These are phyloP conservation scores for Flexamia atlantica DNA, from an alignment of 2,888 invertebrate species.

Conservation along the genomic window DNA sequence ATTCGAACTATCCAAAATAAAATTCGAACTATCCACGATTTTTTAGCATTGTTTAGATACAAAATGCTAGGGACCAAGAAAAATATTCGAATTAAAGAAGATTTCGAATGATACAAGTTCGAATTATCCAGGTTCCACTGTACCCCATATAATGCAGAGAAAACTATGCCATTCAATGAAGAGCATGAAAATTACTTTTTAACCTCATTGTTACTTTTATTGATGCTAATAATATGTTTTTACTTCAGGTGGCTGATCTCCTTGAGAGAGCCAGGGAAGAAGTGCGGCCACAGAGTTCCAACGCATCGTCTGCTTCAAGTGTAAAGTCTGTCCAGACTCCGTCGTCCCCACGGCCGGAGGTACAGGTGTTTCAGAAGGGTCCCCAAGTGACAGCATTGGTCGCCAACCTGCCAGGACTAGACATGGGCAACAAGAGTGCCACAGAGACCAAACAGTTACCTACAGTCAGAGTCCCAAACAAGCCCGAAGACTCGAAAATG, in stretches of 20 bases:
- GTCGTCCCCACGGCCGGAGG: constrained; percentile 68
- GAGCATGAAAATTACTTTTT: too few relatives aligned
- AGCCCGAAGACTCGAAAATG: constrained; percentile 33
- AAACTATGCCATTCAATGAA: too few relatives aligned
- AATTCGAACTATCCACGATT: too few relatives aligned
- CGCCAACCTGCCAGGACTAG: constrained; percentile 78
- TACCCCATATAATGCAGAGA: too few relatives aligned
- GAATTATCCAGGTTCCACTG: too few relatives aligned
- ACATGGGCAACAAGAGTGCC: constrained; percentile 57
- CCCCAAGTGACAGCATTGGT: constrained; percentile 88
- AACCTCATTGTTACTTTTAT: too few relatives aligned
- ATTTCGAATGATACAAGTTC: too few relatives aligned
- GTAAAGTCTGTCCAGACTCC: constrained; percentile 59
- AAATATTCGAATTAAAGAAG: too few relatives aligned
- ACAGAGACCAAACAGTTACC: constrained; percentile 56
- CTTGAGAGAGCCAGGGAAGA: constrained; percentile 68
- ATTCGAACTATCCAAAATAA: too few relatives aligned
- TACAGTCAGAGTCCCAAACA: constrained; percentile 42
- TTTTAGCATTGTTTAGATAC: too few relatives aligned
- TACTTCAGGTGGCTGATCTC: constrained; percentile 77
- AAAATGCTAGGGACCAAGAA: too few relatives aligned
- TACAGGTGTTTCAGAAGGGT: constrained; percentile 86
- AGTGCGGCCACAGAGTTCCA: constrained; percentile 57
- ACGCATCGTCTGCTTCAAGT: constrained; percentile 59
- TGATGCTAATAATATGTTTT: neutral